Percentiles rank a stretch among this genome's conserved stretches.
Conservation (phyloP, 2,888 invertebrate species). For the Tyria jacobaeae region DNA sequence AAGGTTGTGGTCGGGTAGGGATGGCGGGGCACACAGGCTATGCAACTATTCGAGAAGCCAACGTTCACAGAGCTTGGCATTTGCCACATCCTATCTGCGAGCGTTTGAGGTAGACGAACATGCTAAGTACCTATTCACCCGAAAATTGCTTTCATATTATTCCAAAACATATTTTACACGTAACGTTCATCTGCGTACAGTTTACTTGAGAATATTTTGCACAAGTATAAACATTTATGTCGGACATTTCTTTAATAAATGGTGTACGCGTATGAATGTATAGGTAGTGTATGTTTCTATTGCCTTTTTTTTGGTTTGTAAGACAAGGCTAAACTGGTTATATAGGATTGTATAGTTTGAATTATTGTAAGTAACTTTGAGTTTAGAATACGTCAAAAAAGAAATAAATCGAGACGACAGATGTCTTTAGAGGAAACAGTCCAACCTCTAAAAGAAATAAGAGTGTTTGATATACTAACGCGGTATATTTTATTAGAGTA, state of each 20-base stretch:
- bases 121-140: conserved; percentile 17
- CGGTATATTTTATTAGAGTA: too few relatives aligned
- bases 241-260: too few relatives aligned
- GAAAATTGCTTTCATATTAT: conserved; percentile 17
- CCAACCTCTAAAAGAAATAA: too few relatives aligned
- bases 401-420: too few relatives aligned
- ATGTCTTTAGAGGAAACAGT: too few relatives aligned
- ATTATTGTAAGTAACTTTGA: too few relatives aligned
- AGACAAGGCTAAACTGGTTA: too few relatives aligned
- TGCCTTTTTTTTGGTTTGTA: neutral
- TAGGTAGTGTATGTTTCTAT: neutral
- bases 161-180: neutral
- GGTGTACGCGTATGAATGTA: neutral
- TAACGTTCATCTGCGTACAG: neutral
- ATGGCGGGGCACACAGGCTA: conserved; percentile 56
- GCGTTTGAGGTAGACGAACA: conserved; percentile 28
- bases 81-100: conserved; percentile 43
- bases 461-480: too few relatives aligned
- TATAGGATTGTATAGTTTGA: too few relatives aligned
- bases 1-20: conserved; percentile 62
- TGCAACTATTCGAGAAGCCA: conserved; percentile 66
- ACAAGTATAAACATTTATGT: too few relatives aligned
- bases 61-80: conserved; percentile 49
- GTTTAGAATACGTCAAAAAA: too few relatives aligned
- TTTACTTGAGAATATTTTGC: too few relatives aligned